Evolutionary conservation across 2,888 invertebrate genomes (phyloP).

Genomic region (Spodoptera picta): DNA sequence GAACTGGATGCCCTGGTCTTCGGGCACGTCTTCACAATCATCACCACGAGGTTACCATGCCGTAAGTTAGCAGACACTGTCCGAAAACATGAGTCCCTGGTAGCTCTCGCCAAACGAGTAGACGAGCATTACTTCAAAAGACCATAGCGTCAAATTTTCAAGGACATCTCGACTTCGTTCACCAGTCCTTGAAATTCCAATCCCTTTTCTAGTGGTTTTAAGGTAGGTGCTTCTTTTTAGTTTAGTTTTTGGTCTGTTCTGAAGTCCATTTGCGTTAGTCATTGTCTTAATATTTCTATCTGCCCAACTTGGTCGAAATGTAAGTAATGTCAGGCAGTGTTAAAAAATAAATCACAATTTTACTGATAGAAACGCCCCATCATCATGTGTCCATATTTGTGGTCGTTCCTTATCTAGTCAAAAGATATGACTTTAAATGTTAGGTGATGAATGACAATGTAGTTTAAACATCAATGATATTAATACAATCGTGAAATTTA

Average conservation of each 20-base stretch:
- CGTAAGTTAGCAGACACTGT: conserved; percentile 94
- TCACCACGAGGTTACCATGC: conserved; percentile 96
- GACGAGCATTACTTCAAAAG: conserved; percentile 94
- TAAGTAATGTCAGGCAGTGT: too few species aligned
- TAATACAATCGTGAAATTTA: too few species aligned
- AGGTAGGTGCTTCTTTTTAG: conserved; percentile 8
- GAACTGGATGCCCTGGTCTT: conserved; percentile 98
- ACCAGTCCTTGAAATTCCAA: conserved; percentile 75
- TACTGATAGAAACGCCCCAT: too few species aligned
- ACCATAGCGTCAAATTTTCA: conserved; percentile 82
- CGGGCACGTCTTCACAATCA: conserved; percentile 98
- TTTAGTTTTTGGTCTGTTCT: neutral
- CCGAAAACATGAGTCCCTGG: conserved; percentile 92
- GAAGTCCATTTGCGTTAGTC: too few species aligned
- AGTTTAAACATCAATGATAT: too few species aligned
- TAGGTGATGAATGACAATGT: too few species aligned
- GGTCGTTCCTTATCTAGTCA: too few species aligned
- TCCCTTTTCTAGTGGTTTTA: conserved; percentile 14
- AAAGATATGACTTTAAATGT: too few species aligned
- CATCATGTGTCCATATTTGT: too few species aligned
- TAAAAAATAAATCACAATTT: too few species aligned
- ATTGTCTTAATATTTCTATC: too few species aligned
- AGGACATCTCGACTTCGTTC: conserved; percentile 83
- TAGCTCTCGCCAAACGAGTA: conserved; percentile 94
- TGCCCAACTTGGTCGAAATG: too few species aligned